Base-by-base conservation (phyloP, 2,888 invertebrate species). In the Sericinus montela region DNA sequence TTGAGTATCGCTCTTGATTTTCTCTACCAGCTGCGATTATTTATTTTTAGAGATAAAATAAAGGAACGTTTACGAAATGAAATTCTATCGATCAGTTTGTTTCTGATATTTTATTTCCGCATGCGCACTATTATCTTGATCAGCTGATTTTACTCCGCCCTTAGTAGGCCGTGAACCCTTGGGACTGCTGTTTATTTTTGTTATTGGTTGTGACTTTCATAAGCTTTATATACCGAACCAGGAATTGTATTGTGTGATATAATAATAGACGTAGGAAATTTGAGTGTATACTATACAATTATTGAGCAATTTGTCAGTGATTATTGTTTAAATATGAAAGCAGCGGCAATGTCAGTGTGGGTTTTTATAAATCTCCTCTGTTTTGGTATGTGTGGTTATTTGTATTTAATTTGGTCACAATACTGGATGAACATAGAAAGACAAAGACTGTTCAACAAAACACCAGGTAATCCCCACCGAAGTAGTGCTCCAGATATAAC, bases 341-440 rank as follows among this genome's bases (percentile, higher is more conserved):
- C 92, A 13, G 87, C 93, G 10, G 93, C 92, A 2, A 90, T 93
- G 63, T 91, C 92, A 30, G 92, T 93, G 62, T 93, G 93, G 92
- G 89, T 93, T 60, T 93, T 94, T 68, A 91, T 93, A 56, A 93
- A 93, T 72, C 84, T 94, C 39, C 84, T 93, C 19, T 91, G 93
- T 63, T 91, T 93, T 62, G 93, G 93, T 9, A 93, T 93, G 91
- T 92, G 93, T 59, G 92, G 93, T 34, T 94, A 94, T 65, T 89
- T 93, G 58, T 93, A 93, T 69, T 75, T 94, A 32, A 87, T 94
- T 42, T 93, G 93, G 93, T 92, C 92, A 0, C 92, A 93, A 63
- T 93, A 93, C 66, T 93, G 93, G 93, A 90, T 91, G 81, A 90
- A 90, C 52, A 81, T 91, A 50, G 91, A 91, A 60, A 87, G 90